Evolutionary conservation across 2,113 vertebrate species (phyloP), one percentile per base, ranked within the genome.

Genomic region (Sylvia atricapilla): DNA sequence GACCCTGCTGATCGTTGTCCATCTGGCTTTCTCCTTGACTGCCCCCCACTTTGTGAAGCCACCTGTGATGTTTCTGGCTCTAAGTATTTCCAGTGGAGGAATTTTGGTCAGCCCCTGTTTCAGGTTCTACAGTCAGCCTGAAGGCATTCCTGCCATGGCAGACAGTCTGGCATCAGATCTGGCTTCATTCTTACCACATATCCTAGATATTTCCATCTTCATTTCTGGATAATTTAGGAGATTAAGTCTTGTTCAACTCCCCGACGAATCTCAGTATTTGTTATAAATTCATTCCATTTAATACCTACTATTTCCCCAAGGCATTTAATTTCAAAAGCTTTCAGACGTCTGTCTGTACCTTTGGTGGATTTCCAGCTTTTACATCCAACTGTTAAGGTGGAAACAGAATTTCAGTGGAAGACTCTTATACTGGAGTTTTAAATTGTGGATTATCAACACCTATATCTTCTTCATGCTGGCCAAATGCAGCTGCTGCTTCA

Each of bases 221-320:
- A 84, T 94, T 96, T 96, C 92, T 95, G 92, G 92, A 92, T 95
- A 97, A 96, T 95, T 96, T 96, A 89, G 73, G 86, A 96, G 95
- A 97, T 93, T 96, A 97, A 95, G 95, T 56, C 93, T 96, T 92
- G 92, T 96, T 96, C 82, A 84, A 24, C 90, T 96, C 89, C 84
- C 76, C 8, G 80, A 87, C 2, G 62, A 92, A 92, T 90, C 93
- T 92, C 85, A 72, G 92, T 89, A 92, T 95, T 94, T 93, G 92
- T 93, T 96, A 96, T 92, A 97, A 96, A 96, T 90, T 93, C 93
- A 95, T 90, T 97, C 88, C 64, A 87, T 89, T 94, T 92, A 96
- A 93, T 93, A 87, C 86, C 86, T 90, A 84, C 59, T 81, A 66
- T 92, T 94, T 90, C 90, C 95, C 92, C 2, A 70, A 95, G 96